Conservation (phyloP, 2,797 vertebrate species). For the Enteromius radiatus region DNA sequence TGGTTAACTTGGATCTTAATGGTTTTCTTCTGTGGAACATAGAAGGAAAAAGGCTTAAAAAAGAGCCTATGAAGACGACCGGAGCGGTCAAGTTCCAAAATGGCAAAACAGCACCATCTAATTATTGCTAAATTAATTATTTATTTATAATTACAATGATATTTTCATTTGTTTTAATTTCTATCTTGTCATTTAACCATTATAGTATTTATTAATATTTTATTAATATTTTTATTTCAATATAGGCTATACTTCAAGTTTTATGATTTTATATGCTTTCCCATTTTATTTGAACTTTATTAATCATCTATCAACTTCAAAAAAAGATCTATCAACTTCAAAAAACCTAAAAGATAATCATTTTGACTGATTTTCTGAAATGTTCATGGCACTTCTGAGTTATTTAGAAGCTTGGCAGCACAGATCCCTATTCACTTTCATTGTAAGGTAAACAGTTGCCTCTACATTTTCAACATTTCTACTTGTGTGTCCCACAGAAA, state of each 20-base stretch:
- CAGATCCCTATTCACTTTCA: neutral
- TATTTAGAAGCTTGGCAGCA: neutral
- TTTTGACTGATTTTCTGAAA: neutral
- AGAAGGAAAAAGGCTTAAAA: neutral
- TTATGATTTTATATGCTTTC: too few species aligned
- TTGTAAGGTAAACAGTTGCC: neutral
- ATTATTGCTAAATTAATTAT: neutral
- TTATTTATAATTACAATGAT: neutral
- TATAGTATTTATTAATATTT: neutral
- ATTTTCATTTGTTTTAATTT: neutral
- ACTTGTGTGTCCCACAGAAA: neutral
- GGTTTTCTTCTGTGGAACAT: neutral
- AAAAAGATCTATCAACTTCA: neutral
- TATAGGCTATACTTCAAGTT: neutral
- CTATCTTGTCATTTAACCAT: neutral
- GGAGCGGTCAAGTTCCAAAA: neutral
- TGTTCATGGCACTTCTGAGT: neutral
- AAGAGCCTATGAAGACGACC: neutral
- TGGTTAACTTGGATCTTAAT: neutral
- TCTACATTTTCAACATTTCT: neutral
- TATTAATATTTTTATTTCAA: neutral
- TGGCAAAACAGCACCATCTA: neutral
- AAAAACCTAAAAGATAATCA: neutral
- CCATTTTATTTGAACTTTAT: too few species aligned
- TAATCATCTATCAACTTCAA: too few species aligned